Evolutionary conservation across 2,113 vertebrate genomes (phyloP), one percentile per base, ranked within the genome.

Genomic region (Lagopus muta): DNA sequence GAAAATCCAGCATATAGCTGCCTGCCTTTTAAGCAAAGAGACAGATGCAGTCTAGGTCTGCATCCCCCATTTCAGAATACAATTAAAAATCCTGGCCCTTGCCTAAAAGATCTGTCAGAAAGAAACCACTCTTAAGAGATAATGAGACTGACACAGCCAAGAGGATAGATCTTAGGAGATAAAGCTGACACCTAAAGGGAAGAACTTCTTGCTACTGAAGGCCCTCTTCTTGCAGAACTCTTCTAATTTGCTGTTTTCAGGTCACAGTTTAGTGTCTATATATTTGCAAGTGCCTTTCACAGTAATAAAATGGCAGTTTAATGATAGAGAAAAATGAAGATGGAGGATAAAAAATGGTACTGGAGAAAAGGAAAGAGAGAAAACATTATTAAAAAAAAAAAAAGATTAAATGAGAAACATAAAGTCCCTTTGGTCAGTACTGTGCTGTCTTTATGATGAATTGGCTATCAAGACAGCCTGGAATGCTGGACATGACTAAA

Each of bases 51-150:
- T 13, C 8, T 45, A 45, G 40, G 13, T 62, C 28, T 83, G 25
- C 42, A 71, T 58, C 34, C 38, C 76, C 88, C 38, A 28, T 45
- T 88, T 88, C 75, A 71, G 55, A 83, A 83, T 24, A 50, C 42
- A 93, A 88, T 90, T 95, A 93, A 91, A 92, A 90, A 77, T 50
- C 42, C 43, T 88, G 38, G 11, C 15, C 72, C 47, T 75, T 43
- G 24, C 19, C 60, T 91, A 66, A 76, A 65, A 93, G 36, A 13
- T 40, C 52, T 91, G 74, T 48, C 74, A 94, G 48, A 70, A 13
- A 81, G 27, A 67, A 93, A 88, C 22, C 50, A 25, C 34, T 90
- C 42, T 10, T 3, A 73, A 70, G 40, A 73, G 36, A 86, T 48
- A 76, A 82, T 62, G 42, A 60, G n/a, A 60, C 10, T n/a, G 69